Conservation (phyloP, 2,113 vertebrate species). For the Dasyprocta punctata region DNA sequence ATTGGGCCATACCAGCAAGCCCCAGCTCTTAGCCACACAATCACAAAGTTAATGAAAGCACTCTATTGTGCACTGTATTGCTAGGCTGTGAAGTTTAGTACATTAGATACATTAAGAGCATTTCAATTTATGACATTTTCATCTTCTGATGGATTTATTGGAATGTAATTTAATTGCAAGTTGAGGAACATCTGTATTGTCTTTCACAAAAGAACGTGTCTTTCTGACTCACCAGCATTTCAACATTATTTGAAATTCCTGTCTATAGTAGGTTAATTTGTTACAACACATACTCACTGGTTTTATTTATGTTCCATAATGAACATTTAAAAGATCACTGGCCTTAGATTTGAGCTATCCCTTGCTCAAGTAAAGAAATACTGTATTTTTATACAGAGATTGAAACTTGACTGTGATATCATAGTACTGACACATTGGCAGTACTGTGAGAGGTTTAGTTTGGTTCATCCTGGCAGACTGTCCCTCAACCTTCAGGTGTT, state of each 20-base stretch:
- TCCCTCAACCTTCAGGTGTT: background rate
- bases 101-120: background rate
- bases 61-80: no score
- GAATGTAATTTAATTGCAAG: background rate
- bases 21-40: background rate
- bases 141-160: background rate
- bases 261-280: background rate
- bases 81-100: background rate
- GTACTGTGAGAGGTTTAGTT: no score
- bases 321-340: background rate
- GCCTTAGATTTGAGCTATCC: background rate
- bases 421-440: background rate
- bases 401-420: background rate
- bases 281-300: background rate
- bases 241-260: background rate
- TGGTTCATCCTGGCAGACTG: no score
- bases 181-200: background rate
- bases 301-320: background rate
- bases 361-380: background rate
- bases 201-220: background rate
- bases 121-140: background rate
- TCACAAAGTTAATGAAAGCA: background rate
- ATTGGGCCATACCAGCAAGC: background rate
- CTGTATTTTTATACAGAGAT: background rate
- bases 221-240: background rate